Evolutionary conservation across 2,888 invertebrate species (phyloP).

Genomic region (Eupithecia insigniata): DNA sequence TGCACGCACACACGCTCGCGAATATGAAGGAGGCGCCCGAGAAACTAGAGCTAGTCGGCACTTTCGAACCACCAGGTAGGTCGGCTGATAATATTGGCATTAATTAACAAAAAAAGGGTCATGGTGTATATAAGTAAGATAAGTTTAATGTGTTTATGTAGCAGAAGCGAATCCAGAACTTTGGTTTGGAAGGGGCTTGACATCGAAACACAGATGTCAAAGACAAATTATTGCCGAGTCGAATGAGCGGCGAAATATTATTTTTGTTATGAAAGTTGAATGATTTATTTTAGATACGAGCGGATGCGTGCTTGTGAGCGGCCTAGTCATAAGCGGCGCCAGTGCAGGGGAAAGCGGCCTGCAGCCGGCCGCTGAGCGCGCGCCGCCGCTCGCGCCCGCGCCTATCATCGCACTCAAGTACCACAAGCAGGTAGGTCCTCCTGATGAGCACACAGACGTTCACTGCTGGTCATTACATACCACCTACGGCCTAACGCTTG

Average conservation of each 20-base stretch:
- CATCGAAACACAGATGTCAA: too few species aligned
- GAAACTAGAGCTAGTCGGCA: slow-evolving; percentile 48
- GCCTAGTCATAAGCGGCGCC: slow-evolving; percentile 60
- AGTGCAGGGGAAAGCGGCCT: slow-evolving; percentile 55
- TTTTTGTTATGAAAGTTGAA: neutral
- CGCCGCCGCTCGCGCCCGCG: slow-evolving; percentile 62
- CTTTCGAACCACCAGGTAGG: slow-evolving; percentile 25
- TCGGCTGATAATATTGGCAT: too few species aligned
- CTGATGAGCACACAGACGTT: too few species aligned
- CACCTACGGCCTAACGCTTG: too few species aligned
- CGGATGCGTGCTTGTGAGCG: slow-evolving; percentile 5
- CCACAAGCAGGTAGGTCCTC: slow-evolving; percentile 45
- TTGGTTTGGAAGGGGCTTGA: too few species aligned
- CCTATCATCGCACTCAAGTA: slow-evolving; percentile 64
- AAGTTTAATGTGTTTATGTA: too few species aligned
- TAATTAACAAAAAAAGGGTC: too few species aligned
- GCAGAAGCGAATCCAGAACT: too few species aligned
- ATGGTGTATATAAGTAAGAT: too few species aligned
- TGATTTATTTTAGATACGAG: neutral
- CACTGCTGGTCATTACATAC: too few species aligned
- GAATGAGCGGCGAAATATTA: too few species aligned
- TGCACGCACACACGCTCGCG: slow-evolving; percentile 63
- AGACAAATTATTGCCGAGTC: too few species aligned
- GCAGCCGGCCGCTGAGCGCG: slow-evolving; percentile 43
- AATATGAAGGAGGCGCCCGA: slow-evolving; percentile 47